phyloP scores from a whole-genome alignment of 2,888 invertebrate species.

The Caenorhabditis uteleia region DNA sequence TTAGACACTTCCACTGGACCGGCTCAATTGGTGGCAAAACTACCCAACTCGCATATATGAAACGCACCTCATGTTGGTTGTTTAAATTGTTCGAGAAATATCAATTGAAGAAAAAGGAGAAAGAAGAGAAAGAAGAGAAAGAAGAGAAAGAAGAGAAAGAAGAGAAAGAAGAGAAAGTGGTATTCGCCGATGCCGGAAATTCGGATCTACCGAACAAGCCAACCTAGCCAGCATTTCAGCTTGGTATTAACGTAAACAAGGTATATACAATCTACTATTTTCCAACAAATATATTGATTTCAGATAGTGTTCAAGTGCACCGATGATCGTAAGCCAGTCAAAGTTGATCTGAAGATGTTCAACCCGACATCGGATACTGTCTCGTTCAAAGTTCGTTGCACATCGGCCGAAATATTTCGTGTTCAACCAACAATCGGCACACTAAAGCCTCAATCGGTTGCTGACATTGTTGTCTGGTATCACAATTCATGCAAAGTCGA shows the following conservation, averaged over 20 bases:
- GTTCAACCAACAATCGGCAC: conserved; percentile 2
- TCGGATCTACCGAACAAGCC: background rate
- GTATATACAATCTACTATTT: background rate
- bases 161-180: too few relatives aligned
- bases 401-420: conserved; percentile 1
- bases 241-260: conserved; percentile 1
- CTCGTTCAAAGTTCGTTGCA: conserved; percentile 4
- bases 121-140: too few relatives aligned
- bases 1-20: too few relatives aligned
- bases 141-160: too few relatives aligned
- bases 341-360: background rate
- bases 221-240: background rate
- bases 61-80: too few relatives aligned
- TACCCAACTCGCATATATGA: too few relatives aligned
- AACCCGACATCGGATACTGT: background rate
- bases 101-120: too few relatives aligned
- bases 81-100: too few relatives aligned
- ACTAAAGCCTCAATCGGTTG: too few relatives aligned
- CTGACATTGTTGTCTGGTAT: too few relatives aligned
- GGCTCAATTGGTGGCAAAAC: too few relatives aligned
- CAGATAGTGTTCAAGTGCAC: background rate
- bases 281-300: background rate
- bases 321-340: conserved; percentile 1
- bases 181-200: background rate
- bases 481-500: too few relatives aligned